Conservation (phyloP, 2,888 invertebrate genomes). For the Luperina testacea region DNA sequence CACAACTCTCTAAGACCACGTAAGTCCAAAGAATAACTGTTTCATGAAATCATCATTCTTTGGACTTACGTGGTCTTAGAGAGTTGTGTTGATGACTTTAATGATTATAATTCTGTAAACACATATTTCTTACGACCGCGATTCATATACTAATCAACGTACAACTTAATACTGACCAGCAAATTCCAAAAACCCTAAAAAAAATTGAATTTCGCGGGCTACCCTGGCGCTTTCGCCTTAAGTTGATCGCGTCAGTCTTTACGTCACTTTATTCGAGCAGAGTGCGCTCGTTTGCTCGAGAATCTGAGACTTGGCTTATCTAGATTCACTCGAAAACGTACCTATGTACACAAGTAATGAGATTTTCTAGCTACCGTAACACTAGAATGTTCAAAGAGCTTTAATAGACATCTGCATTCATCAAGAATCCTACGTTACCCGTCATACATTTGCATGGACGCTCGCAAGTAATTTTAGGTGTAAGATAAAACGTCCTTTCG, state of each 20-base stretch:
- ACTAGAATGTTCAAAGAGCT: slow-evolving; percentile 62
- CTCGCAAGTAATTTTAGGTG: slow-evolving; percentile 28
- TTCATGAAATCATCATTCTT: no score
- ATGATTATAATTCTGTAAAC: no score
- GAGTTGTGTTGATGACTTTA: no score
- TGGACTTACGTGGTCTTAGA: no score
- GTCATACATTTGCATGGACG: slow-evolving; percentile 49
- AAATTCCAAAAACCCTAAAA: no score
- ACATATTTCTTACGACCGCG: no score
- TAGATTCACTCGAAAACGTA: slow-evolving; percentile 69
- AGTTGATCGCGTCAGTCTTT: slow-evolving; percentile 71
- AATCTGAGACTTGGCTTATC: slow-evolving; percentile 74
- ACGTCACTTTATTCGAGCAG: slow-evolving; percentile 70
- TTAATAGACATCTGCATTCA: slow-evolving; percentile 64
- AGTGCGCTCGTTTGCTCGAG: slow-evolving; percentile 69
- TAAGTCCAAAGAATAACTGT: no score
- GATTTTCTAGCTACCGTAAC: slow-evolving; percentile 69
- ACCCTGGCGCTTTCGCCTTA: slow-evolving; percentile 74
- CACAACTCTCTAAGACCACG: no score
- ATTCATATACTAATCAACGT: no score
- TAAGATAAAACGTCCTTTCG: background rate
- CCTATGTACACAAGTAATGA: slow-evolving; percentile 72
- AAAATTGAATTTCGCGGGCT: no score
- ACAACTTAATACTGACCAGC: no score
- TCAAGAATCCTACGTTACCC: slow-evolving; percentile 50